These are phyloP conservation scores for Drosophila cardini DNA, from an alignment of 1,140 invertebrate species.

Conservation along the genomic window DNA sequence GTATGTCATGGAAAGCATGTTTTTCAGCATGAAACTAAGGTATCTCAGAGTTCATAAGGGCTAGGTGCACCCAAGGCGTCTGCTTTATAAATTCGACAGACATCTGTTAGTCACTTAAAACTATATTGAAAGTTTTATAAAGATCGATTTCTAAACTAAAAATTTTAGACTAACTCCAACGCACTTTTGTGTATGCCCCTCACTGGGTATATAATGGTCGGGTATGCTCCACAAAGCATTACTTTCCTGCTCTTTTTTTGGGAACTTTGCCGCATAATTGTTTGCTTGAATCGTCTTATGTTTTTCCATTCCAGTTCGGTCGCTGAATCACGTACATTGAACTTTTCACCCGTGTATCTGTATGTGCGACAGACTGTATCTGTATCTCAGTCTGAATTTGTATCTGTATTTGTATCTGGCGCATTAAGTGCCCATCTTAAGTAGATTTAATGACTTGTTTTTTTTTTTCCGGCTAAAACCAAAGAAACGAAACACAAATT, in stretches of 20 bases:
- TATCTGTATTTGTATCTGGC: slow-evolving; percentile 35
- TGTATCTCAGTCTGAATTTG: background rate
- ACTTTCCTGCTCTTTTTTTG: slow-evolving; percentile 30
- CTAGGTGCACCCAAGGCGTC: no score
- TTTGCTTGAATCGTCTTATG: slow-evolving; percentile 51
- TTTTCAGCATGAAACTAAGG: no score
- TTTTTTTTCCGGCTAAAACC: slow-evolving; percentile 41
- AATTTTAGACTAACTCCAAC: no score
- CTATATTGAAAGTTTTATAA: no score
- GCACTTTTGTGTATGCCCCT: no score
- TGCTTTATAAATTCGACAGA: no score
- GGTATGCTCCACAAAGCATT: no score
- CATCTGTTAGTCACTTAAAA: no score
- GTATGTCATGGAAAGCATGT: no score
- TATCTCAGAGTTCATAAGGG: no score
- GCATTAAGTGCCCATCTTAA: slow-evolving; percentile 66
- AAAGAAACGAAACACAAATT: slow-evolving; percentile 62
- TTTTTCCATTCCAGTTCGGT: slow-evolving; percentile 36
- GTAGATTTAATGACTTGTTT: slow-evolving; percentile 76
- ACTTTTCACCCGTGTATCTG: slow-evolving; percentile 74
- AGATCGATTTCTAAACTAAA: no score
- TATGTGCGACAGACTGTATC: background rate
- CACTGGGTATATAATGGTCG: no score
- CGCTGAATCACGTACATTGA: slow-evolving; percentile 77
- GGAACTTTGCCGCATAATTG: slow-evolving; percentile 70